Conservation (phyloP, 2,113 vertebrate genomes). For the Poeciliopsis prolifica region DNA sequence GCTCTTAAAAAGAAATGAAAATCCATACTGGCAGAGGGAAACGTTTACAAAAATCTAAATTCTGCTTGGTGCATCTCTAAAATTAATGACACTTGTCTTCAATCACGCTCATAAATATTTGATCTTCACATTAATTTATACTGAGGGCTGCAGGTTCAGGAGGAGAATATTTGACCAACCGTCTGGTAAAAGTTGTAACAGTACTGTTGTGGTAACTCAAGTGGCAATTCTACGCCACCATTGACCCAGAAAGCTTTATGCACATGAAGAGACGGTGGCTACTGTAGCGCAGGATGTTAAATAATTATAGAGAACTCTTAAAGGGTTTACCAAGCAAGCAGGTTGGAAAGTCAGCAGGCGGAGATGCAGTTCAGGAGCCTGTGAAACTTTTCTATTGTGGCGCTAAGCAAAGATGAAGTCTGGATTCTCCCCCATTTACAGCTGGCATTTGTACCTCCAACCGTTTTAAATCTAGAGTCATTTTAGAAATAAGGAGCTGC, state of each 20-base stretch:
- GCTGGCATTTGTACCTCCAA: slow-evolving; percentile 59
- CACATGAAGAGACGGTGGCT: background rate
- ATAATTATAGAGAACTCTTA: slow-evolving; percentile 4
- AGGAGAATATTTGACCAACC: background rate
- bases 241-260: background rate
- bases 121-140: background rate
- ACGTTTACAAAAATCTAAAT: background rate
- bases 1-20: too few species aligned
- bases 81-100: background rate
- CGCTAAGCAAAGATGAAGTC: slow-evolving; percentile 53
- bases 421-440: slow-evolving; percentile 63
- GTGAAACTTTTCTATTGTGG: slow-evolving; percentile 42
- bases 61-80: background rate
- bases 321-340: background rate
- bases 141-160: background rate
- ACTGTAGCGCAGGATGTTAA: background rate
- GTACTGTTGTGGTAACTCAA: background rate
- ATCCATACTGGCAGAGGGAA: background rate
- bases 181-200: background rate
- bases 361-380: slow-evolving; percentile 23
- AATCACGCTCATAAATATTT: background rate
- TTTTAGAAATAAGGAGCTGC: slow-evolving; percentile 42
- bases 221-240: background rate
- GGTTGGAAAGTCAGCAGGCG: slow-evolving; percentile 35
- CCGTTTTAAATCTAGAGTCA: slow-evolving; percentile 57